Evolutionary conservation across 1,140 invertebrate species (phyloP).

Genomic region (Halotydeus destructor): DNA sequence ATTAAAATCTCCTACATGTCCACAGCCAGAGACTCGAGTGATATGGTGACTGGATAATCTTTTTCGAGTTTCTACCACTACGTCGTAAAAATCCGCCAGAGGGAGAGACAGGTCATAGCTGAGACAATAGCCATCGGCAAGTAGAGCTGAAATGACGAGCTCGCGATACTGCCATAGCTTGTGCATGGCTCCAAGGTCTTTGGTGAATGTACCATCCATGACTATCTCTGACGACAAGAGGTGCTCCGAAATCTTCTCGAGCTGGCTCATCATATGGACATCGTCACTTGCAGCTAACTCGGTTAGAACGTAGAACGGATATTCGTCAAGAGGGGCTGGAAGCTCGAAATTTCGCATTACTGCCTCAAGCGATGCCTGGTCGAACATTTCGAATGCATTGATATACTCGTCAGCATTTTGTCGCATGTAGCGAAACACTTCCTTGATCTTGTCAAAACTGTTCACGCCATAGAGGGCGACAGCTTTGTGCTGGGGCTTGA

Average conservation of each 20-base stretch:
- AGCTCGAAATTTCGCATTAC: slow-evolving; percentile 38
- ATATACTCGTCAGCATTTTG: slow-evolving; percentile 59
- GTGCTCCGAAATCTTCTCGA: slow-evolving; percentile 25
- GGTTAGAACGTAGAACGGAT: slow-evolving; percentile 71
- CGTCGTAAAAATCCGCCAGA: slow-evolving; percentile 52
- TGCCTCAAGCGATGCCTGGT: slow-evolving; percentile 39
- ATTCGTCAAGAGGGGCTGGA: slow-evolving; percentile 36
- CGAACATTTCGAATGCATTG: slow-evolving; percentile 83
- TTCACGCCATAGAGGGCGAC: slow-evolving; percentile 32
- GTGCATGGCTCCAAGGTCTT: slow-evolving; percentile 51
- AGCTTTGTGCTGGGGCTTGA: slow-evolving; percentile 49
- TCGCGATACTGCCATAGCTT: slow-evolving; percentile 10
- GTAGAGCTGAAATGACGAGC: slow-evolving; percentile 50
- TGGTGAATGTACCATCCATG: slow-evolving; percentile 56
- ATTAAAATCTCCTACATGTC: slow-evolving; percentile 81
- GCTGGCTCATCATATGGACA: slow-evolving; percentile 1
- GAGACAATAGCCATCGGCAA: slow-evolving; percentile 67
- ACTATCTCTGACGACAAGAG: slow-evolving; percentile 46
- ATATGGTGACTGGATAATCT: slow-evolving; percentile 20
- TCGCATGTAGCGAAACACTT: slow-evolving; percentile 47
- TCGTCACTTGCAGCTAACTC: slow-evolving; percentile 56
- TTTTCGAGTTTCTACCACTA: slow-evolving; percentile 48
- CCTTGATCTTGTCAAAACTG: slow-evolving; percentile 50
- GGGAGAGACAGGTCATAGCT: slow-evolving; percentile 91
- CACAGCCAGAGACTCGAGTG: slow-evolving; percentile 54